Base-by-base conservation (phyloP, 2,888 invertebrate genomes). In the Apodemia duryi region DNA sequence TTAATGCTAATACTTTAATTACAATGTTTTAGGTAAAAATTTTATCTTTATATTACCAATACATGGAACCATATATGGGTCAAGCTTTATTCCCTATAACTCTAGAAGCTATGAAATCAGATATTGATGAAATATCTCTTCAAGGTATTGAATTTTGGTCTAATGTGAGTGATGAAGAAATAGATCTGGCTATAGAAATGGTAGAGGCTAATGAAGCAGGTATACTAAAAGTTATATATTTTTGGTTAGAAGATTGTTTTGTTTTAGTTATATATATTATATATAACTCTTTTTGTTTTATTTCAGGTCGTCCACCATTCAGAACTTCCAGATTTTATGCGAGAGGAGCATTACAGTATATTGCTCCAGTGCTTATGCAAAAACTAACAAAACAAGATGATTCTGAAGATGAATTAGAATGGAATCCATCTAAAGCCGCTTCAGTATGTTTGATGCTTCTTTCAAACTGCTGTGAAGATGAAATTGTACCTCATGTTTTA, bases 111-210 rank as follows among this genome's bases (percentile, higher is more conserved):
- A 99, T 99, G 98, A 98, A 98, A 83, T 97, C 97, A 28, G 98
- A 98, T 71, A 95, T 97, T 72, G 98, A 99, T 89, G 98, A 99
- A 75, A 96, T 99, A 65, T 96, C 98, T 28, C 93, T 99, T 66
- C 99, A 99, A 93, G 99, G 99, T 73, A 99, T 99, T 83, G 99
- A 99, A 87, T 99, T 99, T 91, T 99, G 99, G 99, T 99, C 99
- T 5, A 99, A 98, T 77, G 99, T 99, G 0, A 98, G 99, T 80
- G 99, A 99, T 88, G 99, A 99, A 91, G 99, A 99, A 90, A 98
- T 99, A 49, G 99, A 99, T 88, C 92, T 99, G 72, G 95, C 97
- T 1, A 96, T 98, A 82, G 98, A 99, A 86, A 97, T 97, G 77
- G 96, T 96, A 61, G 99, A 99, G 90, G 99, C 99, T 11, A 94